phyloP scores from a whole-genome alignment of 2,888 invertebrate species.

The Tiphia femorata region DNA sequence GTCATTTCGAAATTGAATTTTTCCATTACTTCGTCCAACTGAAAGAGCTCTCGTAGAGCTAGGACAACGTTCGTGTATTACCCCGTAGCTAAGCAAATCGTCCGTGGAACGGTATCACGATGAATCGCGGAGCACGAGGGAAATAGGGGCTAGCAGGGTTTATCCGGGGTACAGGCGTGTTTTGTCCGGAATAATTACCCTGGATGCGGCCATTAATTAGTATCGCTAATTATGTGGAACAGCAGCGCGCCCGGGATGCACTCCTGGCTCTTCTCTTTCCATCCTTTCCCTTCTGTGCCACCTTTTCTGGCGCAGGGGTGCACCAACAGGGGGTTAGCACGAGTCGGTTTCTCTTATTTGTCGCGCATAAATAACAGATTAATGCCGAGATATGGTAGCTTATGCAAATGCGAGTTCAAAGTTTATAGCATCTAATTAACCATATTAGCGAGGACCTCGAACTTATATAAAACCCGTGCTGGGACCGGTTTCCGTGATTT shows the following conservation, averaged over 20 bases:
- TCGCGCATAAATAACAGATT: slow-evolving; percentile 49
- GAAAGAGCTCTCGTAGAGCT: too few species aligned
- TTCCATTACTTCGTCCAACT: too few species aligned
- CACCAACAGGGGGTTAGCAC: neutral
- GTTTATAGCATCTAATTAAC: slow-evolving; percentile 55
- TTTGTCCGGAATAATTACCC: slow-evolving; percentile 37
- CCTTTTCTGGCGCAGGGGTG: too few species aligned
- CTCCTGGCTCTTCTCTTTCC: slow-evolving; percentile 4
- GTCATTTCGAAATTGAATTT: too few species aligned
- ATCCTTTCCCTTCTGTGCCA: neutral
- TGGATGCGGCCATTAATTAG: slow-evolving; percentile 53
- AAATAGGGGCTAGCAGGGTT: neutral
- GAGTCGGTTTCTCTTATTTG: slow-evolving; percentile 42
- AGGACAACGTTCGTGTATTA: neutral
- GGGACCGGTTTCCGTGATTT: slow-evolving; percentile 18
- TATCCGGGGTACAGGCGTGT: slow-evolving; percentile 20
- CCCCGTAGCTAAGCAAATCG: too few species aligned
- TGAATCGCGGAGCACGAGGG: neutral
- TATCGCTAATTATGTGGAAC: slow-evolving; percentile 55
- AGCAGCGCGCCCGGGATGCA: slow-evolving; percentile 29
- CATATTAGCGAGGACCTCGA: slow-evolving; percentile 28
- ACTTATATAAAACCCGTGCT: slow-evolving; percentile 34
- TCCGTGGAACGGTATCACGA: neutral
- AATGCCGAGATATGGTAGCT: slow-evolving; percentile 42
- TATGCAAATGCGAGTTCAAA: slow-evolving; percentile 55